Percentiles rank a stretch among this genome's conserved stretches.
Conservation (phyloP, 2,797 vertebrate genomes). For the Hypotaenidia philippensis region DNA sequence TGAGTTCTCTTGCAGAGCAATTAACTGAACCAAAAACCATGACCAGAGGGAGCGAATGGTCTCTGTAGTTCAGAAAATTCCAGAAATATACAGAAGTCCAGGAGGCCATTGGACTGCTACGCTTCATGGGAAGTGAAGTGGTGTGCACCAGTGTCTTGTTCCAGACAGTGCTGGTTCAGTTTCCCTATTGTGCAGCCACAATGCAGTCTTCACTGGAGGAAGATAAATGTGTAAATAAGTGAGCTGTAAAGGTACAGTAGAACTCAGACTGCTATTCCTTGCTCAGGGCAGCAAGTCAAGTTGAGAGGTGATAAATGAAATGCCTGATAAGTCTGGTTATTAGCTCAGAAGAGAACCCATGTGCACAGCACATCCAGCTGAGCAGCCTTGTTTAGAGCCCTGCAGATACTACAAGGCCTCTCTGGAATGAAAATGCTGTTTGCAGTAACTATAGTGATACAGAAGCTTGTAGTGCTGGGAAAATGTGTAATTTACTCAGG, state of each 20-base stretch:
- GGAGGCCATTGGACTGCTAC: not conserved
- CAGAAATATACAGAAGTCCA: not conserved
- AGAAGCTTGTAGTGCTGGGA: not conserved
- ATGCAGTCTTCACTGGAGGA: not conserved
- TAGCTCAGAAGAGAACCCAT: not conserved
- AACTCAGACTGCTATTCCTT: not conserved
- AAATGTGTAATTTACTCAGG: not conserved
- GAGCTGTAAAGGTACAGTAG: not conserved
- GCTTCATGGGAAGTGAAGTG: not conserved
- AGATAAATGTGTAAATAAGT: not conserved
- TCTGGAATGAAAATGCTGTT: not conserved
- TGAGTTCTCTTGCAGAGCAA: not conserved
- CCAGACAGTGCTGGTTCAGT: not conserved
- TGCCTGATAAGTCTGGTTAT: not conserved
- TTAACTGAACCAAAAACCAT: not conserved
- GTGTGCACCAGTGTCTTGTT: not conserved
- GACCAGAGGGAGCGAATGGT: not conserved
- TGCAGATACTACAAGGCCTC: not conserved
- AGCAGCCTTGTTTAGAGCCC: not conserved
- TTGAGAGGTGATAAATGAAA: not conserved
- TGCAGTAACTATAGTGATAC: not conserved
- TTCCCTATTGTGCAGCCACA: not conserved
- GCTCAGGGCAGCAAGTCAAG: not conserved
- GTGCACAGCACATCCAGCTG: not conserved
- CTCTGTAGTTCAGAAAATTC: not conserved